Percentiles rank a stretch among this genome's conserved stretches.
These are phyloP conservation scores for Asarcornis scutulata DNA, from an alignment of 2,113 vertebrate species.

Conservation along the genomic window DNA sequence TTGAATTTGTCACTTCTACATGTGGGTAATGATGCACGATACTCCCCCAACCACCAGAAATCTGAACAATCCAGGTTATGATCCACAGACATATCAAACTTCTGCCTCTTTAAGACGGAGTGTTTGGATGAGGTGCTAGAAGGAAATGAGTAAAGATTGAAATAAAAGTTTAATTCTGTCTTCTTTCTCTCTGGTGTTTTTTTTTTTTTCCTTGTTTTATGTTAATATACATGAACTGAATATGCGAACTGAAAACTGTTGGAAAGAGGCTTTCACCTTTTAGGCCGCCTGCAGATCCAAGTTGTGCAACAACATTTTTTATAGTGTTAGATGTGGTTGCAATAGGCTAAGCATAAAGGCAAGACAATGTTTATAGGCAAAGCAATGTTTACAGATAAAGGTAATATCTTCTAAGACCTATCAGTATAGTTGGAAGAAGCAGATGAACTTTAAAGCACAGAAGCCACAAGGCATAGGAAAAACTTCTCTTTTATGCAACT, in stretches of 20 bases:
- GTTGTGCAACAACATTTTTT: background rate
- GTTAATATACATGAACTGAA: background rate
- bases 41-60: background rate
- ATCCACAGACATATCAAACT: background rate
- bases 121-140: background rate
- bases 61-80: background rate
- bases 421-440: background rate
- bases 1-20: background rate
- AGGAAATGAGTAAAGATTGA: background rate
- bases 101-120: background rate
- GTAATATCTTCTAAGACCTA: background rate
- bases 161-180: background rate
- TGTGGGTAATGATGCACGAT: background rate
- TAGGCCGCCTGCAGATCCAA: background rate
- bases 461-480: conserved; percentile 12
- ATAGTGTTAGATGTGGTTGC: conserved; percentile 41
- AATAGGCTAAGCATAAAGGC: background rate
- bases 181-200: background rate
- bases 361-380: conserved; percentile 5
- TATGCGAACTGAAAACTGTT: background rate
- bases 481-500: background rate
- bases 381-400: conserved; percentile 25
- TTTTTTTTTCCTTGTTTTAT: background rate
- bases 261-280: background rate
- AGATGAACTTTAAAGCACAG: background rate